Percentiles rank a stretch among this genome's conserved stretches.
Conservation (phyloP, 2,113 vertebrate species). For the Ceyx cyanopectus region DNA sequence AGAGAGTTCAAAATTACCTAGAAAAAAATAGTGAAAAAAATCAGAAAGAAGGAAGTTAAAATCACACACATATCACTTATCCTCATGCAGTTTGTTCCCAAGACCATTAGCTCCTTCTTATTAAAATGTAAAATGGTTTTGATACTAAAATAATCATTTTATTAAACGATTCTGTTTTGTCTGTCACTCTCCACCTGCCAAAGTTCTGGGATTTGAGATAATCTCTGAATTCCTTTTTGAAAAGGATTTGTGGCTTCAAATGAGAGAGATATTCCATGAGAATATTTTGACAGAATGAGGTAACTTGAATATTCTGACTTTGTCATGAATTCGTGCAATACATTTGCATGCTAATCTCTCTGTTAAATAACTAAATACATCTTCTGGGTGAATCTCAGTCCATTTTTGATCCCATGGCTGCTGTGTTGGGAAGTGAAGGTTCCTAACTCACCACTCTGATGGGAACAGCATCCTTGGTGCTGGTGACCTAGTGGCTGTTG, state of each 20-base stretch:
- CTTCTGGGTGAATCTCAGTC: neutral
- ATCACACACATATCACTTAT: neutral
- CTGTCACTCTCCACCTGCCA: constrained; percentile 16
- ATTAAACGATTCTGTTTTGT: neutral
- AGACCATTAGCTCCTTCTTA: neutral
- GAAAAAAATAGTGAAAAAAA: neutral
- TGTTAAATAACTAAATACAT: neutral
- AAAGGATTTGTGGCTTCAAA: constrained; percentile 32
- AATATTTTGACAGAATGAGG: constrained; percentile 60
- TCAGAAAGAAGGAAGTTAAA: neutral
- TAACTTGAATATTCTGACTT: constrained; percentile 35
- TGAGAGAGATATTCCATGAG: neutral
- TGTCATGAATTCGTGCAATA: neutral
- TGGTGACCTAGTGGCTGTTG: neutral
- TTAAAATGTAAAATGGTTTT: neutral
- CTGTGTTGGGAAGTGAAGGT: neutral
- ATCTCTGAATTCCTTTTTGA: constrained; percentile 19
- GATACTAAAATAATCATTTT: neutral
- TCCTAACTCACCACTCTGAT: accelerated
- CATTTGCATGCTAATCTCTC: constrained; percentile 54
- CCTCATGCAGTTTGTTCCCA: neutral
- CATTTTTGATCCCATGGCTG: neutral
- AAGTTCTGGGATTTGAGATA: constrained; percentile 43
- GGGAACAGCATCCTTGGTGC: constrained; percentile 4
- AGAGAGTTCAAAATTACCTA: neutral